These are phyloP conservation scores for Xenopus borealis DNA, from an alignment of 2,113 vertebrate species.

Conservation along the genomic window DNA sequence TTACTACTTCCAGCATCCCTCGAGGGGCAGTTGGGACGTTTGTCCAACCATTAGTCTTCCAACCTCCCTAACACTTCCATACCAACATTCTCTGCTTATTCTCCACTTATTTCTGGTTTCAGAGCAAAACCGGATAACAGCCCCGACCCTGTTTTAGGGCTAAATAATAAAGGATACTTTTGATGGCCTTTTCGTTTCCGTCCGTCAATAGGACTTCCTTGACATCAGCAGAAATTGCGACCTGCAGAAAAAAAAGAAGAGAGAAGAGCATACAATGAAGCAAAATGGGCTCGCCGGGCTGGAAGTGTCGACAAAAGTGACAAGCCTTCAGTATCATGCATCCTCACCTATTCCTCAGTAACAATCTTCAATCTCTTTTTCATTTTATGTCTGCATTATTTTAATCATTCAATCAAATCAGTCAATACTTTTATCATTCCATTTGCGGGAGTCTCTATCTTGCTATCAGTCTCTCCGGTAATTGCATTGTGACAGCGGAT, in stretches of 20 bases:
- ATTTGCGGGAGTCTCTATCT: constrained; percentile 99
- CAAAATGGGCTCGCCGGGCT: constrained; percentile 73
- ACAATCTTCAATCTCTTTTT: constrained; percentile 86
- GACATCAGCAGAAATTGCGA: constrained; percentile 98
- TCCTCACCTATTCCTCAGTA: constrained; percentile 83
- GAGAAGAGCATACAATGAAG: constrained; percentile 62
- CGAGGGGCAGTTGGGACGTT: no score
- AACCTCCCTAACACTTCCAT: no score
- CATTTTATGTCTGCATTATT: constrained; percentile 99
- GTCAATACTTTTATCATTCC: constrained; percentile 99
- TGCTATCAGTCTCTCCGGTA: constrained; percentile 99
- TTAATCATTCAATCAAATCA: constrained; percentile 99
- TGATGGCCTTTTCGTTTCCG: constrained; percentile 99
- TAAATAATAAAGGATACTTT: constrained; percentile 92
- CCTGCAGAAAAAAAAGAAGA: constrained; percentile 69
- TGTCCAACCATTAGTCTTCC: no score
- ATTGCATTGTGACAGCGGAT: constrained; percentile 99
- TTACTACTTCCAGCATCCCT: no score
- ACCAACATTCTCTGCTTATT: background rate
- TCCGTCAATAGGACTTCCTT: constrained; percentile 99
- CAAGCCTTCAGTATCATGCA: constrained; percentile 84
- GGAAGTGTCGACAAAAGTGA: constrained; percentile 78
- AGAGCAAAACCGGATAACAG: constrained; percentile 56
- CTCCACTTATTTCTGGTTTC: constrained; percentile 9
- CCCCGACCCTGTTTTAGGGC: constrained; percentile 68